phyloP scores from a whole-genome alignment of 2,888 invertebrate genomes.

The Chironomus tentans region DNA sequence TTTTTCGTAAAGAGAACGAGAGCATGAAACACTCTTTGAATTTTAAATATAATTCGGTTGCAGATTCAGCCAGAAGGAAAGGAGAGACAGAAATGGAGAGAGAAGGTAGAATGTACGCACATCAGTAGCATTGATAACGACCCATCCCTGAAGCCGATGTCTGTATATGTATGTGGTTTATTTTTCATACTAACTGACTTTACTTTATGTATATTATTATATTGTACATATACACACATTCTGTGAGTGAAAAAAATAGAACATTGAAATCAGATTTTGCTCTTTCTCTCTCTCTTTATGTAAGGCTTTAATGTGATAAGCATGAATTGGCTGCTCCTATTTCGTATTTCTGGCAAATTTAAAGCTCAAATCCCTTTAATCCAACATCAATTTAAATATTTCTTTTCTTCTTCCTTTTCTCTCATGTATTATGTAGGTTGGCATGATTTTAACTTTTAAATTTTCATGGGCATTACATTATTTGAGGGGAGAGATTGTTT shows the following conservation, averaged over 20 bases:
- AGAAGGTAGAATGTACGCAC: too few species aligned
- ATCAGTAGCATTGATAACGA: not conserved
- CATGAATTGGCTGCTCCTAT: not conserved
- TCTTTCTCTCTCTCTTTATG: not conserved
- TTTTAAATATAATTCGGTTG: slow-evolving; percentile 6
- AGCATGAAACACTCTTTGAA: slow-evolving; percentile 19
- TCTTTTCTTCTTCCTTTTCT: not conserved
- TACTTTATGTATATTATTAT: not conserved
- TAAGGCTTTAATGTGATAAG: not conserved
- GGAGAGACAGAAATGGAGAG: not conserved
- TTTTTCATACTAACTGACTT: not conserved
- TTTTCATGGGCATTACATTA: too few species aligned
- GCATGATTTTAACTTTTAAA: too few species aligned
- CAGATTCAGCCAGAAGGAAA: not conserved
- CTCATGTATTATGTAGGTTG: not conserved
- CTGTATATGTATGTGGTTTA: not conserved
- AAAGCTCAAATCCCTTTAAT: not conserved
- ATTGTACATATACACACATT: not conserved
- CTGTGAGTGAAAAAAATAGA: not conserved
- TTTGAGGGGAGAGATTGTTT: too few species aligned
- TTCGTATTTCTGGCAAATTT: not conserved
- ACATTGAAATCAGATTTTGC: not conserved
- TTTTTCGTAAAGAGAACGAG: not conserved
- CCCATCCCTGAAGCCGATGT: not conserved
- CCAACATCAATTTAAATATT: not conserved